Evolutionary conservation across 2,797 vertebrate genomes (phyloP), one percentile per base, ranked within the genome.

Genomic region (Galaxias olidus): DNA sequence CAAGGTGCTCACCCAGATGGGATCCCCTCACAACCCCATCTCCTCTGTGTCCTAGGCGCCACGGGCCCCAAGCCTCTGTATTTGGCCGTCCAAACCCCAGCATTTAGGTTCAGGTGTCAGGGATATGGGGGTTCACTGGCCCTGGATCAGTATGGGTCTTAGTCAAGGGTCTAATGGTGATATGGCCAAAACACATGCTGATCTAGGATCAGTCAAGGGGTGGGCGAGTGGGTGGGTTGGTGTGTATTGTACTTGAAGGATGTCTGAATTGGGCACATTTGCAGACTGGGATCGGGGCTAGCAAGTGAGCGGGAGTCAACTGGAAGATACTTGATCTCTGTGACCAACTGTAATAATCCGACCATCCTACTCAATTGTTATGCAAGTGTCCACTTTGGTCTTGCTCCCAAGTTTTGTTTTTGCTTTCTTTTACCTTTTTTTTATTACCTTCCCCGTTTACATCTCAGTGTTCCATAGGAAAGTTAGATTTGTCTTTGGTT

Each of bases 1-100:
- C 93, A 99, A 98, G 92, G 98, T 99, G 79, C 94, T 99, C 62
- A 99, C 98, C 75, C 96, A 98, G 83, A 99, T 99, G 98, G 98
- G 98, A 61, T 98, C 98, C 47, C 97, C 98, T 85, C 96, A 98
- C 88, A 98, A 97, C 83, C 95, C 96, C 42, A 98, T 98, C 86
- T 98, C 98, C 51, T 99, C 97, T 0, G 97, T 99, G 86, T 99
- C 97, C 90, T 99, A 98, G 93, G 88, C 66, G 60, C 77, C 85
- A 67, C 71, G 78, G 72, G 73, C 77, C 78, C 80, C 77, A 61
- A 66, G 78, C 75, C 78, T 66, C 67, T 18, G 6, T 2, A 30
- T 6, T 50, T 81, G 86, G 86, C 86, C 87, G 75, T 85, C 85
- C 68, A 64, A 59, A 85, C 80, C 87, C 84, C 91, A 93, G 93